Conservation (phyloP, 37 sponge, comb jelly and placozoan genomes). For the Bolinopsis microptera region DNA sequence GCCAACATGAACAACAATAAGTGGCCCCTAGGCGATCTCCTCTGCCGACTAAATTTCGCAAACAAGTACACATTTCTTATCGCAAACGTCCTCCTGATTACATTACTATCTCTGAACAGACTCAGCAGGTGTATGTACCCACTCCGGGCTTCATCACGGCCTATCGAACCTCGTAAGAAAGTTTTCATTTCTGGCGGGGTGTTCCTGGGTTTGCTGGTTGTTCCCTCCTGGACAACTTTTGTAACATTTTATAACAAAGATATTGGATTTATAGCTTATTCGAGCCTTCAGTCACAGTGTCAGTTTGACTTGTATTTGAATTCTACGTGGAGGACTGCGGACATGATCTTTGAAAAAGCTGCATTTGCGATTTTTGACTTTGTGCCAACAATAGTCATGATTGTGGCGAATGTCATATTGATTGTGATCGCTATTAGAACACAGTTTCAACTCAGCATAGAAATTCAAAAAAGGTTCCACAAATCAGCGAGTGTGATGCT, state of each 20-base stretch:
- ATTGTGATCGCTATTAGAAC: neutral
- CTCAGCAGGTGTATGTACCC: neutral
- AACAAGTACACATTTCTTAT: constrained; percentile 35
- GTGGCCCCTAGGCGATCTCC: constrained; percentile 7
- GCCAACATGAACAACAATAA: neutral
- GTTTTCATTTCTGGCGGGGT: neutral
- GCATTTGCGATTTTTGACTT: constrained; percentile 10
- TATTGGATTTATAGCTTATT: constrained; percentile 2
- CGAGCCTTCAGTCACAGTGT: constrained; percentile 24
- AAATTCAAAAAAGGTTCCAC: neutral
- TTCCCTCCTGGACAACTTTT: constrained; percentile 18
- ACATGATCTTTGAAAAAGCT: neutral
- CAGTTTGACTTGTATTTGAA: neutral
- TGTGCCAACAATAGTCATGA: constrained; percentile 1
- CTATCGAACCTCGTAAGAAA: neutral
- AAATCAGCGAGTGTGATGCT: neutral
- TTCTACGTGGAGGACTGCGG: neutral
- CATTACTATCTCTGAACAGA: neutral
- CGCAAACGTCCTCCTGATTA: neutral
- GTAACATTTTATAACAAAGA: neutral
- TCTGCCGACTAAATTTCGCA: neutral
- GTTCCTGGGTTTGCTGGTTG: neutral
- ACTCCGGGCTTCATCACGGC: neutral
- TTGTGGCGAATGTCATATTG: neutral
- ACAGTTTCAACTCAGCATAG: neutral